Base-by-base conservation (phyloP, 2,797 vertebrate species). In the Discoglossus pictus region DNA sequence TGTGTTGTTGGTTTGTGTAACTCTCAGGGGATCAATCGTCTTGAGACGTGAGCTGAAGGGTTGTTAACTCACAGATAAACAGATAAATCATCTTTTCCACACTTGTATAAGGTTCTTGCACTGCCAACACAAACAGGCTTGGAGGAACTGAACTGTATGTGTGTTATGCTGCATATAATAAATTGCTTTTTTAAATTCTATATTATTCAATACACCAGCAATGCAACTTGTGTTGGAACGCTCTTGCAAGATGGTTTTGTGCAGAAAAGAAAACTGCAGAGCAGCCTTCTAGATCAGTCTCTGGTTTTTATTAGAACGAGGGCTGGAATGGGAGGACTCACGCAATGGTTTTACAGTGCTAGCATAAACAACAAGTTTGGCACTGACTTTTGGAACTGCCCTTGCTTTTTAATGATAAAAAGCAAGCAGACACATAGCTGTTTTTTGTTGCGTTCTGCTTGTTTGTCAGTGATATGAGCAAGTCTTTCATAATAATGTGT, bases 271-370 rank as follows among this genome's bases (percentile, higher is more conserved):
- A 11, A 18, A 13, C 13, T 20, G 15, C 31, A 18, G 48, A 64
- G 36, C 36, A 4, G 3, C 21, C 10, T 17, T 23, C n/a, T 25
- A 72, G 12, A 5, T 50, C 12, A 16, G 70, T 38, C 63, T 53
- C 51, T 73, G 54, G 21, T 53, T 79, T 78, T 73, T 61, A 60
- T 73, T 80, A 75, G 31, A 67, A 75, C 6, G 44, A 18, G 21
- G 38, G 2, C 15, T 72, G 36, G 35, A 25, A 23, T 65, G 44
- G 8, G 27, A 65, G 31, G 73, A 13, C 76, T 65, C 54, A 51
- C n/a, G 68, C 18, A 68, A 62, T 58, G 25, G 74, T 18, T 80
- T 71, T 79, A 40, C 69, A 72, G 40, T 2, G 44, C 47, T 54
- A 21, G 12, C 10, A 25, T 12, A 5, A 1, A 2, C 62, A 73